Base-by-base conservation (phyloP, 2,888 invertebrate genomes). In the Melanophora roralis region DNA sequence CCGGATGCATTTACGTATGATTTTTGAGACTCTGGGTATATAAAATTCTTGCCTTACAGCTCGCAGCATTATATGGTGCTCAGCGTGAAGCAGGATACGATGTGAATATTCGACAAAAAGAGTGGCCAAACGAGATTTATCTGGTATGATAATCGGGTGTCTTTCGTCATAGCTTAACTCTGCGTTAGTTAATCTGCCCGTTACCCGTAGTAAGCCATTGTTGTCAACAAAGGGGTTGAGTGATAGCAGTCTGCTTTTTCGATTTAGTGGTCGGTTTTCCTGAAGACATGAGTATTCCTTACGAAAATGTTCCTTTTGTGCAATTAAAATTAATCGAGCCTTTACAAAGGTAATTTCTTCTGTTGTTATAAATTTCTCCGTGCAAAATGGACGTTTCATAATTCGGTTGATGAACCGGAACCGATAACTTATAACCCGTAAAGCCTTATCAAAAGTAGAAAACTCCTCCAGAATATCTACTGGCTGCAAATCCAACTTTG, bases 361-460 rank as follows among this genome's bases (percentile, higher is more conserved):
- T 40, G 40, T 0, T 7, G 62, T 16, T 1, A 64, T 6, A 11
- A 6, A 27, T 0, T 11, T 11, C 27, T 34, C 11, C 12, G 47
- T 47, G n/a, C 7, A 8, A 16, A 12, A 64, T 19, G 9, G 16
- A 27, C 47, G 60, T 27, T 45, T 27, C 3, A 27, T 7, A 51
- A 51, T 23, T 8, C 45, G 32, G 27, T 60, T 43, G 12, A 40
- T 34, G 8, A 21, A 19, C 11, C 34, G 12, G 32, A 64, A 49
- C 6, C 23, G 23, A 36, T 68, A 57, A 19, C 36, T 14, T 11
- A 69, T 45, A 16, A 69, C 57, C 21, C 49, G 19, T n/a, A 59
- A 11, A 1, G 34, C 34, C 19, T 32, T 12, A 27, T 6, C 11
- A 6, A 57, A 45, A 8, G 47, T 45, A 0, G 59, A 69, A 57